Percentiles rank a stretch among this genome's conserved stretches.
Evolutionary conservation across 2,797 vertebrate species (phyloP).

Genomic region (Pseudochirops cupreus): DNA sequence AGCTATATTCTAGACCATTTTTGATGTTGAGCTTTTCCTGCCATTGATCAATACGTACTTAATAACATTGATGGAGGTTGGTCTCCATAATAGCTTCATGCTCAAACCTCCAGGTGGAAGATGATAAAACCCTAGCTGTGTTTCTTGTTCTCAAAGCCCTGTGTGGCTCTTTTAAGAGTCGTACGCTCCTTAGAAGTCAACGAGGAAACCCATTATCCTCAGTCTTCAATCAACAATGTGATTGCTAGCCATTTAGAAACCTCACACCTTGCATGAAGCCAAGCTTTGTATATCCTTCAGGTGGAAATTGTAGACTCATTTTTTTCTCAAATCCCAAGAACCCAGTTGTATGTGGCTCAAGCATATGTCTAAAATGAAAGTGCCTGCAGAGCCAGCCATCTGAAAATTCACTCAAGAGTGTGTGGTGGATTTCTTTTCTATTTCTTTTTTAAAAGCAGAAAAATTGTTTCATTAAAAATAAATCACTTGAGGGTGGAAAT

Average conservation of each 20-base stretch:
- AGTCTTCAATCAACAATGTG: background rate
- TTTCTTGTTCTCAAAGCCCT: conserved; percentile 52
- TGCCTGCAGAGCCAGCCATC: conserved; percentile 10
- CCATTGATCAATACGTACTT: conserved; percentile 49
- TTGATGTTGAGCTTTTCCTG: conserved; percentile 32
- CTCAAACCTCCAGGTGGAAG: conserved; percentile 27
- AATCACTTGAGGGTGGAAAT: conserved; percentile 30
- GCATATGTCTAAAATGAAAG: conserved; percentile 24
- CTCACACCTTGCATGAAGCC: background rate
- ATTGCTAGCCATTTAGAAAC: background rate
- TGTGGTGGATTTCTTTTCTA: background rate
- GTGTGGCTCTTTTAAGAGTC: background rate
- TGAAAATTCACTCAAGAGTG: background rate
- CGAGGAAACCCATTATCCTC: background rate
- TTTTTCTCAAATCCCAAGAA: conserved; percentile 41
- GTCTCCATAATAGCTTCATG: conserved; percentile 28
- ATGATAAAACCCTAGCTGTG: background rate
- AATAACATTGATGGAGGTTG: background rate
- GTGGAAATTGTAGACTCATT: conserved; percentile 35
- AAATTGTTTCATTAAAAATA: conserved; percentile 44
- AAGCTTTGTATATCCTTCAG: conserved; percentile 39
- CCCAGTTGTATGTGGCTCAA: background rate
- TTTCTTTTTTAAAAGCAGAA: background rate
- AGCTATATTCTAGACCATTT: conserved; percentile 30
- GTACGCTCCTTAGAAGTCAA: conserved; percentile 4